Conservation (phyloP, 2,888 invertebrate genomes). For the Galeruca laticollis region DNA sequence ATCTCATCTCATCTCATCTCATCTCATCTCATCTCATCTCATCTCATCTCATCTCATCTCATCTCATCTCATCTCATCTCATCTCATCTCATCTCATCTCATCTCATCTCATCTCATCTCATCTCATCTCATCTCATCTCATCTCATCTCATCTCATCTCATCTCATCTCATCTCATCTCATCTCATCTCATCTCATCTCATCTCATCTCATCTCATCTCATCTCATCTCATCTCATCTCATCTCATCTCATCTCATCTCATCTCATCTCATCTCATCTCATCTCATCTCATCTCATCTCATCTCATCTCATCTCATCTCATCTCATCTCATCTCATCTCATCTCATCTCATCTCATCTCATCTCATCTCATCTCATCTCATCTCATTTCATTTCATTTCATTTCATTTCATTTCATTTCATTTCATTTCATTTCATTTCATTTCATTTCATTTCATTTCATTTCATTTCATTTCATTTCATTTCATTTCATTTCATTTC, state of each 20-base stretch:
- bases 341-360: neutral
- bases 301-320: neutral
- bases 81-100: neutral
- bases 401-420: neutral
- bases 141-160: neutral
- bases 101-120: neutral
- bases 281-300: neutral
- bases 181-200: neutral
- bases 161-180: neutral
- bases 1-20: too few species aligned
- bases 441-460: neutral
- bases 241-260: neutral
- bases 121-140: neutral
- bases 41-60: too few species aligned
- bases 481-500: neutral
- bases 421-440: neutral
- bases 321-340: neutral
- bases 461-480: neutral
- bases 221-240: neutral
- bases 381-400: neutral
- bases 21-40: too few species aligned
- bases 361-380: neutral
- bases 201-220: neutral
- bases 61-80: too few species aligned
- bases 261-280: neutral